Percentiles rank a stretch among this genome's conserved stretches.
Conservation (phyloP, 2,113 vertebrate species). For the Chaetura pelagica region DNA sequence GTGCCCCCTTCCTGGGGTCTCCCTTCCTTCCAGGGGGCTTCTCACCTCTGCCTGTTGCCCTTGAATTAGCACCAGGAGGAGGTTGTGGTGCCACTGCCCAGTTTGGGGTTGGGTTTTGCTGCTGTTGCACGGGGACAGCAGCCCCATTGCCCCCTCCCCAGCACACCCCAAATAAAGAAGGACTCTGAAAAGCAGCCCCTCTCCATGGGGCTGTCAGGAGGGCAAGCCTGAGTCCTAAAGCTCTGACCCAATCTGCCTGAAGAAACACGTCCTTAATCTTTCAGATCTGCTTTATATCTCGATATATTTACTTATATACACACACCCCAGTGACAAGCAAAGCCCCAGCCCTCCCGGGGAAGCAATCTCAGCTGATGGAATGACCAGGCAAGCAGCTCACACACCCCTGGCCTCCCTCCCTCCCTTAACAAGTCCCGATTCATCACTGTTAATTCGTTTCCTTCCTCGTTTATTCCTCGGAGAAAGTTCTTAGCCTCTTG, state of each 20-base stretch:
- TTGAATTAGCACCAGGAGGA: not conserved
- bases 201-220: rapidly evolving
- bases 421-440: slow-evolving; percentile 61
- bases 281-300: slow-evolving; percentile 67
- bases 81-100: rapidly evolving
- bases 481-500: slow-evolving; percentile 75
- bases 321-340: not conserved
- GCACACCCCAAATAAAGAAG: not conserved
- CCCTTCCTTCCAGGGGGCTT: too few species aligned
- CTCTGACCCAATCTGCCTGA: not conserved
- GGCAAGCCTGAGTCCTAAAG: not conserved
- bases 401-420: not conserved
- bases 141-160: rapidly evolving
- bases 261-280: not conserved
- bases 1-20: rapidly evolving
- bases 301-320: not conserved
- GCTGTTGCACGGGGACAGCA: not conserved
- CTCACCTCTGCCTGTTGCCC: not conserved
- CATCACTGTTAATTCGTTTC: slow-evolving; percentile 79
- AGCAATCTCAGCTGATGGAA: slow-evolving; percentile 81
- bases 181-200: not conserved
- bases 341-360: not conserved
- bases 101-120: rapidly evolving
- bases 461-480: slow-evolving; percentile 71
- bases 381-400: slow-evolving; percentile 81